These are phyloP conservation scores for Lordiphosa stackelbergi DNA, from an alignment of 1,140 invertebrate species.

Conservation along the genomic window DNA sequence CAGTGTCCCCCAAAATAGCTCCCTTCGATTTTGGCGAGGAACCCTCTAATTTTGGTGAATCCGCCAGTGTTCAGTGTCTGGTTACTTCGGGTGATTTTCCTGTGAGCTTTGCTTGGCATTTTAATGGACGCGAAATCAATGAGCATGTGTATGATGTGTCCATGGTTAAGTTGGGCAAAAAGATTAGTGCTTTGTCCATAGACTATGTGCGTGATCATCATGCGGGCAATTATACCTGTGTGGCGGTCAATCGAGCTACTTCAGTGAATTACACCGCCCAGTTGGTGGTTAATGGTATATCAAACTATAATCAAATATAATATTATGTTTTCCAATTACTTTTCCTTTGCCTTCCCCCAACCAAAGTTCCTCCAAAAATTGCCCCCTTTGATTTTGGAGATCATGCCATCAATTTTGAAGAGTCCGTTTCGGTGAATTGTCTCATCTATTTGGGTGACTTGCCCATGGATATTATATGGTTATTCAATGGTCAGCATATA, in stretches of 20 bases:
- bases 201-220: conserved; percentile 82
- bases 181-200: conserved; percentile 82
- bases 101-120: conserved; percentile 81
- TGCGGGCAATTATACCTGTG: conserved; percentile 84
- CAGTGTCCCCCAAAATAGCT: conserved; percentile 83
- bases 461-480: conserved; percentile 88
- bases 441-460: conserved; percentile 89
- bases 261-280: conserved; percentile 83
- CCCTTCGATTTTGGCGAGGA: conserved; percentile 83
- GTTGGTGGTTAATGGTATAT: conserved; percentile 82
- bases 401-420: conserved; percentile 83
- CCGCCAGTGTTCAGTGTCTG: conserved; percentile 84
- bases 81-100: conserved; percentile 87
- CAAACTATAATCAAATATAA: not conserved
- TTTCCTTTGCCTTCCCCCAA: conserved; percentile 1
- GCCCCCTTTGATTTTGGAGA: conserved; percentile 83
- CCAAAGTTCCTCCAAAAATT: conserved; percentile 84
- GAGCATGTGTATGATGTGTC: conserved; percentile 79
- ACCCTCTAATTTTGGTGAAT: conserved; percentile 84
- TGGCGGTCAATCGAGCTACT: conserved; percentile 86
- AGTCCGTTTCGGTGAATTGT: conserved; percentile 86
- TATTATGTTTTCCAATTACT: conserved; percentile 9
- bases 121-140: conserved; percentile 78
- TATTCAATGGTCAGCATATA: conserved; percentile 81
- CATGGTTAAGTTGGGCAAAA: conserved; percentile 65